Percentiles rank a stretch among this genome's conserved stretches.
Conservation (phyloP, 2,797 vertebrate species). For the Muscicapa striata region DNA sequence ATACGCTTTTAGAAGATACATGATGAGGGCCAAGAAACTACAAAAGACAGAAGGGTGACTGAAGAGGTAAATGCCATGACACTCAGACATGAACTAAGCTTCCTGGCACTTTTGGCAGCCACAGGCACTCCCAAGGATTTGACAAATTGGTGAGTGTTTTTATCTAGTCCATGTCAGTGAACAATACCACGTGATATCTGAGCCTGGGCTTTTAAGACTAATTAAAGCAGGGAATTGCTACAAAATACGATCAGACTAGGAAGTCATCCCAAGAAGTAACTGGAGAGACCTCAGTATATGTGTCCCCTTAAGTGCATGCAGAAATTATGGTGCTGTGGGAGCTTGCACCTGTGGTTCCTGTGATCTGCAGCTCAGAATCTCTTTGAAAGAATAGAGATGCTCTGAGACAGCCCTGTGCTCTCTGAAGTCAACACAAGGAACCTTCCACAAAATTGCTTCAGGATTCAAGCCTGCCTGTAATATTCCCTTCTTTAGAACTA, state of each 20-base stretch:
- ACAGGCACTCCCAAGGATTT: not conserved
- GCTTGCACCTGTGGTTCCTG: not conserved
- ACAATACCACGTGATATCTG: not conserved
- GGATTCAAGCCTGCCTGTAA: not conserved
- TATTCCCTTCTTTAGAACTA: not conserved
- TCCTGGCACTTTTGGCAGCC: not conserved
- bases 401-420: not conserved
- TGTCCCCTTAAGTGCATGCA: not conserved
- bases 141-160: not conserved
- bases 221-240: not conserved
- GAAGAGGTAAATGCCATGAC: not conserved
- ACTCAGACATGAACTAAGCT: not conserved
- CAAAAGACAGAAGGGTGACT: not conserved
- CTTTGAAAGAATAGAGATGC: not conserved
- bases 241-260: not conserved
- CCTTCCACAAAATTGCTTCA: not conserved
- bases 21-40: not conserved
- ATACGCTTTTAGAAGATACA: not conserved
- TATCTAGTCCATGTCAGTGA: not conserved
- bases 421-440: not conserved
- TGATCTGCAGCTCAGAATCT: not conserved
- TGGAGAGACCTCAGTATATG: not conserved
- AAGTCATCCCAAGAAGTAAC: not conserved
- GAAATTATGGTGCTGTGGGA: not conserved
- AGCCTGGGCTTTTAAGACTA: not conserved